These are phyloP conservation scores for Sus cebifrons DNA, from an alignment of 2,797 vertebrate species.

Conservation along the genomic window DNA sequence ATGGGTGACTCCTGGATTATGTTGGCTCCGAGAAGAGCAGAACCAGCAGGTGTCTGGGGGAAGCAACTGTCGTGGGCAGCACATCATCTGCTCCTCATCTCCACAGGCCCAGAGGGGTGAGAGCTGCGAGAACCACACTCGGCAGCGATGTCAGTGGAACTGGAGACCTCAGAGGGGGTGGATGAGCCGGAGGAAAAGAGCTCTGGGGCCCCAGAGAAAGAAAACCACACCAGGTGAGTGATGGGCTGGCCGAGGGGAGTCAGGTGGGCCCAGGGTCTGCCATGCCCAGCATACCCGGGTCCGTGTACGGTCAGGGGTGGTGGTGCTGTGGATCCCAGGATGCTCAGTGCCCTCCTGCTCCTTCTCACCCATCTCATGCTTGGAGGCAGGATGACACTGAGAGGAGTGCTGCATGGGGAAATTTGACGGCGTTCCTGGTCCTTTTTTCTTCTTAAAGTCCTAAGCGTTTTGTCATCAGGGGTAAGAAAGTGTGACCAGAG, in stretches of 20 bases:
- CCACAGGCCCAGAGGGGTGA: conserved; percentile 66
- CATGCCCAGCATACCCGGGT: background rate
- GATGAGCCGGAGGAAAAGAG: conserved; percentile 81
- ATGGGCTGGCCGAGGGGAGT: background rate
- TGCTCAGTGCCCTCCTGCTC: background rate
- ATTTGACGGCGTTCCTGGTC: background rate
- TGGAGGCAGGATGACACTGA: background rate
- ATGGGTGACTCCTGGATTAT: background rate
- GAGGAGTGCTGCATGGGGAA: background rate
- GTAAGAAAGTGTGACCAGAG: conserved; percentile 1
- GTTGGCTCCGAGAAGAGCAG: background rate
- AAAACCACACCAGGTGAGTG: conserved; percentile 85
- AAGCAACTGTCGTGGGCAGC: background rate
- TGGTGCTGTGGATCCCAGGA: background rate
- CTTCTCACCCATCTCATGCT: rapidly evolving
- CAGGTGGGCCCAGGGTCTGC: background rate
- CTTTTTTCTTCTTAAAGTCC: background rate
- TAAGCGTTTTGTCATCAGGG: background rate
- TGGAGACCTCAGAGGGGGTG: conserved; percentile 80
- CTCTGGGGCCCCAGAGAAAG: conserved; percentile 75
- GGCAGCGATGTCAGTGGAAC: conserved; percentile 80
- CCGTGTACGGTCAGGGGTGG: background rate
- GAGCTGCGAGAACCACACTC: background rate
- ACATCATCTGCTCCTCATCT: conserved; percentile 44
- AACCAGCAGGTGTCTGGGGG: background rate